Evolutionary conservation across 1,140 invertebrate species (phyloP).

Genomic region (Brachionus rubens): DNA sequence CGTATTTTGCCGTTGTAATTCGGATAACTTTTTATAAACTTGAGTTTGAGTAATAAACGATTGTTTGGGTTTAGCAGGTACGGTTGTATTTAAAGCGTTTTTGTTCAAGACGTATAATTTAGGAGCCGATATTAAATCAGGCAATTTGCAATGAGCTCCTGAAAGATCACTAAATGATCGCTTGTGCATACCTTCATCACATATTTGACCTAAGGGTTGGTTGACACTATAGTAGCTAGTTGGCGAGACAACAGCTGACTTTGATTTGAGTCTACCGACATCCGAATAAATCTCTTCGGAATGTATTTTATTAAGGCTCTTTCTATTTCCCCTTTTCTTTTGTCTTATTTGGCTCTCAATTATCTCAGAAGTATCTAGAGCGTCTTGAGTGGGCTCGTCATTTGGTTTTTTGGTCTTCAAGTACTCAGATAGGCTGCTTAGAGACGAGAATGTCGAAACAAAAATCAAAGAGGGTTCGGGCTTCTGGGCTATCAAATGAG

Average conservation of each 20-base stretch:
- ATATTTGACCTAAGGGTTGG: background rate
- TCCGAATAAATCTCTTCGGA: constrained; percentile 23
- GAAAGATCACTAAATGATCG: background rate
- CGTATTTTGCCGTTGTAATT: constrained; percentile 28
- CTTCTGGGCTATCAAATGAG: constrained; percentile 1
- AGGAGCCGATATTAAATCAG: background rate
- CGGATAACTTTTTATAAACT: constrained; percentile 17
- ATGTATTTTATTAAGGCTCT: background rate
- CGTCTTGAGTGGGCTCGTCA: background rate
- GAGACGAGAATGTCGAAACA: constrained; percentile 26
- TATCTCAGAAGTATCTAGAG: too few relatives aligned
- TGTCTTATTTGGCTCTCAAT: too few relatives aligned
- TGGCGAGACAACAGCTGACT: background rate
- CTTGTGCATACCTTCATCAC: background rate
- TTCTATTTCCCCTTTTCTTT: background rate
- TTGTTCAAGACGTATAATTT: constrained; percentile 8
- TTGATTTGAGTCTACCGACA: background rate
- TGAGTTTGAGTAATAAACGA: constrained; percentile 34
- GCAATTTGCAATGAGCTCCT: background rate
- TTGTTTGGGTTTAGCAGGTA: background rate
- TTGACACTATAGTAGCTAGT: background rate
- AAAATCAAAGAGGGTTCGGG: constrained; percentile 11
- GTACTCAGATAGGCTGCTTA: background rate
- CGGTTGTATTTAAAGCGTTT: background rate
- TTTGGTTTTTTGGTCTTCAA: background rate